phyloP scores from a whole-genome alignment of 2,888 invertebrate species.

The Glaucopsyche alexis region DNA sequence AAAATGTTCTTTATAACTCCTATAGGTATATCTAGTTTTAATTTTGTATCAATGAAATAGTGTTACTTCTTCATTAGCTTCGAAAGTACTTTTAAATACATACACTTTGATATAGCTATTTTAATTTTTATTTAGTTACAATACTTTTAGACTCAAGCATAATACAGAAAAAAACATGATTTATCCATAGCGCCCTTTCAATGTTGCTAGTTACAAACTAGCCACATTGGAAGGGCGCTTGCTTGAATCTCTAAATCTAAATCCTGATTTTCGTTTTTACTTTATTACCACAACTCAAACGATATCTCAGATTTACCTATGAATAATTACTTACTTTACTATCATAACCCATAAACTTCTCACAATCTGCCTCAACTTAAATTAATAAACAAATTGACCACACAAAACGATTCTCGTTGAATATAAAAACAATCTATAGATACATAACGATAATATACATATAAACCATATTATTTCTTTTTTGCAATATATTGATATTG shows the following conservation, averaged over 20 bases:
- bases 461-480: neutral
- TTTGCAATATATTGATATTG: neutral
- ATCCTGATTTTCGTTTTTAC: neutral
- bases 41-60: neutral
- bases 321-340: neutral
- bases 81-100: neutral
- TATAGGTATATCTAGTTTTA: slow-evolving; percentile 16
- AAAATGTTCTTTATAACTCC: no score
- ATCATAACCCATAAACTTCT: neutral
- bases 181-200: neutral
- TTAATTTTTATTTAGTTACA: neutral
- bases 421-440: neutral
- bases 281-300: neutral
- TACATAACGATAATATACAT: slow-evolving; percentile 1
- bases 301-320: neutral
- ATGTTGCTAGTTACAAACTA: no score
- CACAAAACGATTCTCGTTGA: neutral
- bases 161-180: neutral
- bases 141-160: neutral
- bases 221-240: no score
- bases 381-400: slow-evolving; percentile 9
- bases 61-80: neutral
- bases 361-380: neutral
- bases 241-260: slow-evolving; percentile 1
- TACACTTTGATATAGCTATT: neutral